Evolutionary conservation across 2,888 invertebrate genomes (phyloP), one percentile per base, ranked within the genome.

Genomic region (Cetonia aurata): DNA sequence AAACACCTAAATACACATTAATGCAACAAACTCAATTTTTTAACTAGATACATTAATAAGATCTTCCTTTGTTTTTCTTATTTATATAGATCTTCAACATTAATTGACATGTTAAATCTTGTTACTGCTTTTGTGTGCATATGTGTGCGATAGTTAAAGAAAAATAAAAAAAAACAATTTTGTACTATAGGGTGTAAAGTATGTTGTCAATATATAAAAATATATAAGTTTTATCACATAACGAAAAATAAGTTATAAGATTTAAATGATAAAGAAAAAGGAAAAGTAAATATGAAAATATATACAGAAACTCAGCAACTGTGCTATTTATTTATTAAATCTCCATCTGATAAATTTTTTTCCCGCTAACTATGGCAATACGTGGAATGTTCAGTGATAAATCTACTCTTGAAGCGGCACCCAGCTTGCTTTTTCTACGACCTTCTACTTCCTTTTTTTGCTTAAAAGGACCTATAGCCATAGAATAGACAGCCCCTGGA

Each of bases 141-240:
- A n/a, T 31, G 81, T 82, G 82, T 84, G 83, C 84, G 83, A 84
- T 84, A 84, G 82, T 76, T 78, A 78, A 55, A 70, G 71, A 74
- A 71, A 56, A 68, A 70, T 33, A 67, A 17, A 67, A 53, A 67
- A 17, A 46, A 80, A 78, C 86, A 86, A 86, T 88, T 88, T 89
- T 88, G 88, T 88, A 88, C 86, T 84, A 87, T 88, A 88, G 87
- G 84, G 85, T 87, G 86, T 88, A 87, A 87, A 84, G 85, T 86
- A 86, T 84, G 83, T 76, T 79, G 75, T 75, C 83, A 67, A 19
- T 59, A 52, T 50, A 69, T 37, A 33, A 55, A 82, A 79, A 81
- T 25, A 25, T 80, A 81, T 83, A 75, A 76, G 74, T 79, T 86
- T 85, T 86, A 86, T 86, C 84, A 86, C 86, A 84, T 85, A 83